Percentiles rank a stretch among this genome's conserved stretches.
phyloP scores from a whole-genome alignment of 1,140 invertebrate genomes.

The Aphelenchoides besseyi region DNA sequence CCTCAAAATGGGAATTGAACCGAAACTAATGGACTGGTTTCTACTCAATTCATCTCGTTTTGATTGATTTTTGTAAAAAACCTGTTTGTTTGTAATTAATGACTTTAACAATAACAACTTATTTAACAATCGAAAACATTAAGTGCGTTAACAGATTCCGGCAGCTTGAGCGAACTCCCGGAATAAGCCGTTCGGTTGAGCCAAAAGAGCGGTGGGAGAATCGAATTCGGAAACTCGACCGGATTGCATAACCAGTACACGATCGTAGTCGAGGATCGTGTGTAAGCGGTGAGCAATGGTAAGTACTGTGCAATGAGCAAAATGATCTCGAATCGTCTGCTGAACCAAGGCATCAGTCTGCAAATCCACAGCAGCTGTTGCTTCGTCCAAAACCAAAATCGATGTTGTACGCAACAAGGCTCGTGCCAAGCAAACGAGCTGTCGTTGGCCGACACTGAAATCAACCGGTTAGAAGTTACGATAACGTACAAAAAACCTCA shows the following conservation, averaged over 20 bases:
- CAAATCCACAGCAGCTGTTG: constrained; percentile 70
- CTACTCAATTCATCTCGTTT: neutral
- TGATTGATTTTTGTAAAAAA: neutral
- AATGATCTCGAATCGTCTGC: constrained; percentile 61
- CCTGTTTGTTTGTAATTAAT: neutral
- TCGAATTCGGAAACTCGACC: constrained; percentile 68
- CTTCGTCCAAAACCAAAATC: constrained; percentile 73
- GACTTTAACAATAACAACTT: too few species aligned
- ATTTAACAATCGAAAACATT: constrained; percentile 13
- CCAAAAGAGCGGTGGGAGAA: constrained; percentile 67
- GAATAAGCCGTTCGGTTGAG: constrained; percentile 64
- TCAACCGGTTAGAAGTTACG: constrained; percentile 69
- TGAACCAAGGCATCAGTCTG: constrained; percentile 65
- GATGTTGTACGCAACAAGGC: constrained; percentile 66
- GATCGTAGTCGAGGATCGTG: constrained; percentile 66
- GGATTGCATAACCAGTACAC: constrained; percentile 82
- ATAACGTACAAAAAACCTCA: constrained; percentile 57
- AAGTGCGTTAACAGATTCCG: constrained; percentile 1
- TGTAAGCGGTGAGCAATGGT: constrained; percentile 68
- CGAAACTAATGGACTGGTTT: neutral
- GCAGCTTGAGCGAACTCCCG: constrained; percentile 74
- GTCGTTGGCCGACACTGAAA: constrained; percentile 70
- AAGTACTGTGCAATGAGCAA: constrained; percentile 67
- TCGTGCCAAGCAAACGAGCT: constrained; percentile 74
- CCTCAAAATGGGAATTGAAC: neutral